Evolutionary conservation across 2,797 vertebrate genomes (phyloP).

Genomic region (Molossus alvarezi): DNA sequence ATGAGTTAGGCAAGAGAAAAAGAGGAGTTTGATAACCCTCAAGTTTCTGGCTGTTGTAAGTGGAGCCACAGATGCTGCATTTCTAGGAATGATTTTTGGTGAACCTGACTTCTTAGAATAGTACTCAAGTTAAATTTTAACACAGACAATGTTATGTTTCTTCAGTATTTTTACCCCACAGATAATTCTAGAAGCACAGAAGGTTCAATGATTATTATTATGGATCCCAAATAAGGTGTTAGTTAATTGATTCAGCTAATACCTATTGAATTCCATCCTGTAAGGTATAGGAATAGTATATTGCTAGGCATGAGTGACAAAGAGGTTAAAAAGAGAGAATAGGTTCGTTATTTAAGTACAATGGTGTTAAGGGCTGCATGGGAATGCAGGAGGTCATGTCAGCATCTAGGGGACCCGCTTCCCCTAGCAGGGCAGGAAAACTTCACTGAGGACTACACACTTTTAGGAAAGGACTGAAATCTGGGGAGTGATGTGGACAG

Average conservation of each 20-base stretch:
- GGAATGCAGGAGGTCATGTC: background rate
- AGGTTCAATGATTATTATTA: background rate
- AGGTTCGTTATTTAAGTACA: background rate
- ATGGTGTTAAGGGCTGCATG: background rate
- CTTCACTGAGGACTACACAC: background rate
- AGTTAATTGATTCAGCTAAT: conserved; percentile 29
- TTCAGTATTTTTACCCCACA: background rate
- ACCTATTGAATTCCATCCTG: conserved; percentile 29
- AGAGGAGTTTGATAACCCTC: background rate
- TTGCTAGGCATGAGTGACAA: background rate
- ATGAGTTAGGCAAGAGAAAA: conserved; percentile 13
- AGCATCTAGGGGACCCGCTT: background rate
- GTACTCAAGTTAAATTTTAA: conserved; percentile 38
- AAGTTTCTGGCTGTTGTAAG: background rate
- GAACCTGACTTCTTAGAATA: background rate
- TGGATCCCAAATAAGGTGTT: conserved; percentile 41
- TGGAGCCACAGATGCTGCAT: background rate
- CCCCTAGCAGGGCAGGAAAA: background rate
- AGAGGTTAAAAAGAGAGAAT: background rate
- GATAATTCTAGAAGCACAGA: conserved; percentile 56
- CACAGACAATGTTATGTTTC: background rate
- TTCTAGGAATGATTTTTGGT: background rate
- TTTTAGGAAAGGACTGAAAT: background rate
- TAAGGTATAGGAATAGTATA: background rate
- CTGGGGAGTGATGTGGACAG: background rate